These are phyloP conservation scores for Philaenus spumarius DNA, from an alignment of 1,140 invertebrate species.

Conservation along the genomic window DNA sequence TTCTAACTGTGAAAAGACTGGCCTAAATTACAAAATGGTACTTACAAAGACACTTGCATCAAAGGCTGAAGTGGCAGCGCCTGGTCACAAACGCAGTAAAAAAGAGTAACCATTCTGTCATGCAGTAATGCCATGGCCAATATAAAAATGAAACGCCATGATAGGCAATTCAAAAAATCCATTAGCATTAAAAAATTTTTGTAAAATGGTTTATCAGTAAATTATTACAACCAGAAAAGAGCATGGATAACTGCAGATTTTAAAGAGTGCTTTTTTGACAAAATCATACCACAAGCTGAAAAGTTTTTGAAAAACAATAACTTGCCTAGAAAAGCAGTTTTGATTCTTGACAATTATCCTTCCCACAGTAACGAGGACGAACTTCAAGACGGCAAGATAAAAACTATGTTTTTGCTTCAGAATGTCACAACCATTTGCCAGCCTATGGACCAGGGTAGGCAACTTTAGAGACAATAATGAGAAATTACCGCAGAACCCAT, in stretches of 20 bases:
- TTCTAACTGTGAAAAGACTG: constrained; percentile 36
- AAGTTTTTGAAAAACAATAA: constrained; percentile 29
- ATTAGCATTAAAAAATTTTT: constrained; percentile 28
- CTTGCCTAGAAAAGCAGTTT: constrained; percentile 36
- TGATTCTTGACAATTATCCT: too few species aligned
- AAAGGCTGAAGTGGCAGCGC: constrained; percentile 22
- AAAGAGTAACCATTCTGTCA: constrained; percentile 21
- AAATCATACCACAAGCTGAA: constrained; percentile 3
- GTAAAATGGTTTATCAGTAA: constrained; percentile 28
- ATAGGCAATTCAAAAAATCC: constrained; percentile 33
- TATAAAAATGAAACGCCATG: constrained; percentile 30
- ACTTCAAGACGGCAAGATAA: constrained; percentile 10
- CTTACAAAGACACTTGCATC: constrained; percentile 28
- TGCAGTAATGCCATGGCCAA: constrained; percentile 31
- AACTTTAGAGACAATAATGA: too few species aligned
- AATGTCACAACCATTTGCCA: constrained; percentile 17
- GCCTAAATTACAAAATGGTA: constrained; percentile 31
- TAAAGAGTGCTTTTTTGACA: constrained; percentile 33
- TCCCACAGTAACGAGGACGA: constrained; percentile 22
- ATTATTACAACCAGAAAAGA: too few species aligned
- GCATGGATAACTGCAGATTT: constrained; percentile 37
- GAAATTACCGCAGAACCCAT: background rate
- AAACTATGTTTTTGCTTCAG: constrained; percentile 21
- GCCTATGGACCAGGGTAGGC: constrained; percentile 21
- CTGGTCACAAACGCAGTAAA: constrained; percentile 27